phyloP scores from a whole-genome alignment of 2,797 vertebrate species.

The Alectoris magna region DNA sequence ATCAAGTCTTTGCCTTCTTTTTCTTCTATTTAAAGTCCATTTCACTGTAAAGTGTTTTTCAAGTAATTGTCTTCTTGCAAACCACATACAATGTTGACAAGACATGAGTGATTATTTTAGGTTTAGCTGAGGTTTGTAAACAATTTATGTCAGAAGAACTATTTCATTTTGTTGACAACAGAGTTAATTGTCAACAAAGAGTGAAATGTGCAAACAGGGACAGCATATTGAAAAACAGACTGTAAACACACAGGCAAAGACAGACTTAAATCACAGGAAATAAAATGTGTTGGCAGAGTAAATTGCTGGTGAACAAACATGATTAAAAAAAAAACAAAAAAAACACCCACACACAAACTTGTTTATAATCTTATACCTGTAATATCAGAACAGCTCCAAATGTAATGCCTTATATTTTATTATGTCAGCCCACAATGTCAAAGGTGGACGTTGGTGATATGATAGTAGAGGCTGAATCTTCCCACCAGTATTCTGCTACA shows the following conservation, averaged over 20 bases:
- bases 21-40: background rate
- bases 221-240: constrained; percentile 61
- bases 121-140: constrained; percentile 33
- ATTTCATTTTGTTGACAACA: constrained; percentile 47
- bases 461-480: background rate
- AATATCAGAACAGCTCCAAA: background rate
- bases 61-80: background rate
- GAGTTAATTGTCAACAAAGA: constrained; percentile 66
- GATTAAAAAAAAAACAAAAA: background rate
- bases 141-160: constrained; percentile 36
- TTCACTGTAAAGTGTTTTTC: background rate
- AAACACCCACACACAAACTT: background rate
- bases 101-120: background rate
- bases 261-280: constrained; percentile 34
- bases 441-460: background rate
- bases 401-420: background rate
- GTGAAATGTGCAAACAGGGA: constrained; percentile 43
- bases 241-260: constrained; percentile 42
- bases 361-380: background rate
- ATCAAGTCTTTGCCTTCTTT: background rate
- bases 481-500: background rate
- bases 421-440: background rate
- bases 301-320: constrained; percentile 48
- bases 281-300: constrained; percentile 40
- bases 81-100: background rate